These are phyloP conservation scores for Alca torda DNA, from an alignment of 2,797 vertebrate species.

Conservation along the genomic window DNA sequence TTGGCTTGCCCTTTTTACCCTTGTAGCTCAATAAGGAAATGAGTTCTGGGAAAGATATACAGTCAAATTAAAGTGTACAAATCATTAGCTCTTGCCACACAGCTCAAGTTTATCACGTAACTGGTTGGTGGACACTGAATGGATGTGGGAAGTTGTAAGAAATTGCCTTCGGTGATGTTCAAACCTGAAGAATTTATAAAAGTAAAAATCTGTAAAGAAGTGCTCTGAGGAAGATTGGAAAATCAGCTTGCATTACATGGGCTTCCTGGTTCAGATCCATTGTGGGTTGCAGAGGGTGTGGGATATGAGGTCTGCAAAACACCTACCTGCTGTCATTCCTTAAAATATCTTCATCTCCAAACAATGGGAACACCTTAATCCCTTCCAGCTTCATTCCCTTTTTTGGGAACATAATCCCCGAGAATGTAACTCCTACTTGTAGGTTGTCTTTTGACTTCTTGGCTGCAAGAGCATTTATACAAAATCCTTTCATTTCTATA, in stretches of 20 bases:
- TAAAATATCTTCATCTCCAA: not conserved
- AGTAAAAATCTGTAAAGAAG: not conserved
- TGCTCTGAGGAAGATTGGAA: not conserved
- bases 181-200: not conserved
- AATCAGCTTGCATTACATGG: not conserved
- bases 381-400: not conserved
- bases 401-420: not conserved
- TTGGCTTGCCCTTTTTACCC: conserved; percentile 14
- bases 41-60: conserved; percentile 21
- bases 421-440: not conserved
- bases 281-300: not conserved
- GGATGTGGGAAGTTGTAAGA: not conserved
- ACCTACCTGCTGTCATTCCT: not conserved
- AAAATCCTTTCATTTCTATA: not conserved
- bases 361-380: not conserved
- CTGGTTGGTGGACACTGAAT: not conserved
- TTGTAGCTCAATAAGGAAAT: conserved; percentile 22
- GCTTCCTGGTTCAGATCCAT: not conserved
- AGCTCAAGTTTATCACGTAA: not conserved
- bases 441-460: not conserved
- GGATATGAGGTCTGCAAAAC: not conserved
- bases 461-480: not conserved
- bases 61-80: conserved; percentile 26
- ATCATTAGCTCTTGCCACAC: conserved; percentile 52
- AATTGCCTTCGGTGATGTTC: not conserved